These are phyloP conservation scores for Chironomus riparius DNA, from an alignment of 2,888 invertebrate genomes.

Conservation along the genomic window DNA sequence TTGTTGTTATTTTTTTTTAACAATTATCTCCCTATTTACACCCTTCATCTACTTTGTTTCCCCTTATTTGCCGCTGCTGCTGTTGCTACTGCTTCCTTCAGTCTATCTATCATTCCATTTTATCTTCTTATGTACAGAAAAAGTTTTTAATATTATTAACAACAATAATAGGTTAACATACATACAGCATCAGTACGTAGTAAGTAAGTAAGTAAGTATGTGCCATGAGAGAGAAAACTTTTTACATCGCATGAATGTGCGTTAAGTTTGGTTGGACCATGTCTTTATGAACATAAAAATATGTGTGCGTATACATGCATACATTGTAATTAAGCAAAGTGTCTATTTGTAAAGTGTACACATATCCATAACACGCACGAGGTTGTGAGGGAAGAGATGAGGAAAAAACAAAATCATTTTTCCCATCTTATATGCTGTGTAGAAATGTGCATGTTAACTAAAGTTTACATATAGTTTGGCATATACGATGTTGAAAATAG, in stretches of 20 bases:
- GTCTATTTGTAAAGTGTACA: conserved; percentile 9
- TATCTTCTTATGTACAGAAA: neutral
- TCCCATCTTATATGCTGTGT: neutral
- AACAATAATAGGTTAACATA: neutral
- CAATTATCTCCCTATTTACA: neutral
- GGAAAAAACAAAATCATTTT: neutral
- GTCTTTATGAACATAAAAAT: neutral
- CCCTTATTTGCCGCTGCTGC: neutral
- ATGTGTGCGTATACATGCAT: neutral
- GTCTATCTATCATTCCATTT: too few relatives aligned
- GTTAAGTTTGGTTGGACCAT: neutral
- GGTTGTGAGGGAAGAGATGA: neutral
- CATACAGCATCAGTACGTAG: neutral
- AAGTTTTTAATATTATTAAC: neutral
- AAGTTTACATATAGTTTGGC: neutral
- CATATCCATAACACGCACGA: neutral
- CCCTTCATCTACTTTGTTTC: neutral
- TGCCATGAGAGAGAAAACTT: too few relatives aligned
- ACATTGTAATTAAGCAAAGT: conserved; percentile 2
- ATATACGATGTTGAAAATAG: neutral
- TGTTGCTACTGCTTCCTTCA: too few relatives aligned
- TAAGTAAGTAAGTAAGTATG: neutral
- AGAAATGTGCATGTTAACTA: neutral
- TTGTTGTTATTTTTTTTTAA: neutral
- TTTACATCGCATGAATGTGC: too few relatives aligned